Conservation (phyloP, 2,888 invertebrate species). For the Calameuta pallipes region DNA sequence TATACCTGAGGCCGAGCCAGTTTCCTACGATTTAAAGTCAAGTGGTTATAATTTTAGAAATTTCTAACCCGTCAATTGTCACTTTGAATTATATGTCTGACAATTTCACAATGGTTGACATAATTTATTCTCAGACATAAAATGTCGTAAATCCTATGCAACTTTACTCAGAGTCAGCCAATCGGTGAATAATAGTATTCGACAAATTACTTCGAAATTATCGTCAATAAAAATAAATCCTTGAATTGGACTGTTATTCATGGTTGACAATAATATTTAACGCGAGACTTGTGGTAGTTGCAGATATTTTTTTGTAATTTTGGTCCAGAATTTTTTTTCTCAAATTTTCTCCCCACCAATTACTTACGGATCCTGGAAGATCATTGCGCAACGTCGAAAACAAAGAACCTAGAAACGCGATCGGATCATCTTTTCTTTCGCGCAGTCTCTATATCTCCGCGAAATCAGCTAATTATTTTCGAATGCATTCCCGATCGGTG, state of each 20-base stretch:
- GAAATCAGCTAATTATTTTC: slow-evolving; percentile 66
- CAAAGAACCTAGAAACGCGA: neutral
- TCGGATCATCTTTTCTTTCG: slow-evolving; percentile 18
- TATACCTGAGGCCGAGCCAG: neutral
- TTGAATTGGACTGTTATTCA: neutral
- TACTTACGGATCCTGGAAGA: neutral
- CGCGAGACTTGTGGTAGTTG: neutral
- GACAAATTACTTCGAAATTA: neutral
- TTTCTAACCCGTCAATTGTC: neutral
- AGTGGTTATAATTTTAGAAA: neutral
- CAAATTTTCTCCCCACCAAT: neutral
- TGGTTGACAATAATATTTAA: neutral
- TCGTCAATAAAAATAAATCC: neutral
- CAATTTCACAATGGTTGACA: neutral
- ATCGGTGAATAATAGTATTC: neutral
- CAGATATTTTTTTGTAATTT: neutral
- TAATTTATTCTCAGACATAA: neutral
- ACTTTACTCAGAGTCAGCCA: neutral
- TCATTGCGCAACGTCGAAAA: neutral
- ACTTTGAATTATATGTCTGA: neutral
- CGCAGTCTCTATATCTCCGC: slow-evolving; percentile 53
- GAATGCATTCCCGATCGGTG: slow-evolving; percentile 61
- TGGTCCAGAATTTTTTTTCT: neutral
- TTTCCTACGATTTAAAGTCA: neutral
- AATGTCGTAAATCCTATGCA: neutral